Evolutionary conservation across 2,888 invertebrate species (phyloP), one percentile per base, ranked within the genome.

Genomic region (Boloria selene): DNA sequence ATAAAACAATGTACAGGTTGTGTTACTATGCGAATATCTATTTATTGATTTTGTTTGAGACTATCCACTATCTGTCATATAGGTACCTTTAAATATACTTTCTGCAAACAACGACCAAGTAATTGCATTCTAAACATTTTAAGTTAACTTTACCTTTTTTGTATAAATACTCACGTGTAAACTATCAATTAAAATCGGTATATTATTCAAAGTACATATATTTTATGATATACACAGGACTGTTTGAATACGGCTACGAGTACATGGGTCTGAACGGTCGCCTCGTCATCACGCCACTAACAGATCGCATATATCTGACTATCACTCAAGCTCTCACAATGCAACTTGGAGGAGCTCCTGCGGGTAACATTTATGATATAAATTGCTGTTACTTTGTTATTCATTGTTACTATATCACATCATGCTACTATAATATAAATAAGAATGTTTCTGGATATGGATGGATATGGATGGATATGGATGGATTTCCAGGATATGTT

Each of bases 251-350:
- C 78, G 98, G 98, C 4, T 98, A 98, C 82, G 98, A 98, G 82
- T 98, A 98, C 83, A 98, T 98, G 97, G 98, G 98, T 0, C 87
- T 98, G 13, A 98, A 97, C 83, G 98, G 97, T 0, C 94, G 98
- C 50, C 93, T 98, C 64, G 98, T 98, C 10, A 96, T 98, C 68
- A 98, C 98, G 0, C 98, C 98, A 0, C 89, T 98, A 4, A 98
- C 98, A 0, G 98, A 98, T 84, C 93, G 98, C 67, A 98, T 98
- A 76, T 98, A 98, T 84, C 93, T 98, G 68, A 98, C 98, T 0
- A 96, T 98, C 64, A 98, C 98, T 0, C 98, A 98, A 86, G 98
- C 98, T 0, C 92, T 98, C 60, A 95, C 96, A 0, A 97, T 98
- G 97, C 95, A 97, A 74, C 93, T 98, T 61, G 98, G 98, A 3